Evolutionary conservation across 2,113 vertebrate genomes (phyloP), one percentile per base, ranked within the genome.

Genomic region (Mesitornis unicolor): DNA sequence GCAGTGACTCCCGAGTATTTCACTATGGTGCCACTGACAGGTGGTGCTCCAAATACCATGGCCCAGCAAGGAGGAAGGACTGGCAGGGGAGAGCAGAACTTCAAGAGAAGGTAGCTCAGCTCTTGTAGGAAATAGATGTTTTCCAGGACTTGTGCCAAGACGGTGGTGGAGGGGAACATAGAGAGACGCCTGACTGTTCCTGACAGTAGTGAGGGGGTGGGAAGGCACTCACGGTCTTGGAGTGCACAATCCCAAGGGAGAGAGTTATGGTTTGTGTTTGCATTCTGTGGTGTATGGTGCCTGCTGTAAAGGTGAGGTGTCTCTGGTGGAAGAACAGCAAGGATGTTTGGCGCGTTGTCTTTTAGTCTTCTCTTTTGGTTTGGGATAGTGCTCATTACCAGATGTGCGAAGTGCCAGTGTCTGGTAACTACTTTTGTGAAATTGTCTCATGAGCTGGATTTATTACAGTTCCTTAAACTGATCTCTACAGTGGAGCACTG

Each of bases 231-330:
- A 18, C 16, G 53, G 29, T 40, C 42, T 36, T 45, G 47, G 28
- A 77, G 33, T 0, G 0, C 7, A 11, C 10, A 45, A 50, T 74
- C 31, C 40, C 24, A 26, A 3, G 67, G 25, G 6, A 65, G 4
- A 0, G 6, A 1, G 1, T 35, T 87, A 17, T 1, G 1, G 59
- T 48, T 68, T 0, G 0, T 45, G 16, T 59, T 82, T 81, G 16
- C 42, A 92, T 79, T 89, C 38, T 48, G 18, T 6, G 1, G 13
- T n/a, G 24, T 51, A 7, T 56, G 19, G 51, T 71, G 51, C 48
- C 38, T 78, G 9, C 33, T 75, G 29, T 9, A 63, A 38, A 78
- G 35, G 40, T 71, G 65, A 84, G 21, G 8, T 48, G 54, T 84
- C 26, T 88, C 53, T 48, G 47, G 18, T 24, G 24, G 63, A 56